A percentile compares a stretch with the other conserved stretches of the same genome.
Conservation (phyloP, 2,113 vertebrate species). For the Orientallactaga bullata region DNA sequence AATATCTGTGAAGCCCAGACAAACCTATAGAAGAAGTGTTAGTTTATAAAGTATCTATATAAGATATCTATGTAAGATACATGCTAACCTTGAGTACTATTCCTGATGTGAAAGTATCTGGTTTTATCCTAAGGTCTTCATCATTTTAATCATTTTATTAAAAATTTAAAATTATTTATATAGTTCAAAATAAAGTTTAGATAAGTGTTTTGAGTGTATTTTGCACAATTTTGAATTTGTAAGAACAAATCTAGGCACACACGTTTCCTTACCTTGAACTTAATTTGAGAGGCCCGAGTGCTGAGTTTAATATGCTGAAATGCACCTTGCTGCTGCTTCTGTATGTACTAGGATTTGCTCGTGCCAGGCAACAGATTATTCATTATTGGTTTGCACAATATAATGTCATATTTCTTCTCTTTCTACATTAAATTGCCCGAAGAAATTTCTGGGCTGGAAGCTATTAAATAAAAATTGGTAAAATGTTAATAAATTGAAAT, state of each 20-base stretch:
- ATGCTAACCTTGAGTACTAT: conserved; percentile 6
- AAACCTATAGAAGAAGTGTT: not conserved
- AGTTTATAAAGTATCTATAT: not conserved
- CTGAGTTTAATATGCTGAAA: not conserved
- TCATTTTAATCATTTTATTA: not conserved
- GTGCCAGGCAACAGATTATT: conserved; percentile 22
- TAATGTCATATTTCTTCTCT: not conserved
- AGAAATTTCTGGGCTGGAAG: not conserved
- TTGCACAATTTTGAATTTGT: not conserved
- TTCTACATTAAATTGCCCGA: not conserved
- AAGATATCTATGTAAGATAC: not conserved
- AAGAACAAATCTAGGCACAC: not conserved
- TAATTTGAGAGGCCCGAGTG: not conserved
- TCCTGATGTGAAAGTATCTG: not conserved
- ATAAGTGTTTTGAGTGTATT: not conserved
- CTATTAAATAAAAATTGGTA: not conserved
- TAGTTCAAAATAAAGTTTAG: not conserved
- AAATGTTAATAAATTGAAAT: conserved; percentile 42
- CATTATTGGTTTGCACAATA: conserved; percentile 25
- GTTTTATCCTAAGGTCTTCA: conserved; percentile 1
- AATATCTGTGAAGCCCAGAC: not conserved
- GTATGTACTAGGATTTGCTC: not conserved
- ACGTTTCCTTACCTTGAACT: not conserved
- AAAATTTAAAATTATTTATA: not conserved
- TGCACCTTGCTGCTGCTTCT: not conserved